Evolutionary conservation across 1,140 invertebrate genomes (phyloP).

Genomic region (Lutraria rhynchaena): DNA sequence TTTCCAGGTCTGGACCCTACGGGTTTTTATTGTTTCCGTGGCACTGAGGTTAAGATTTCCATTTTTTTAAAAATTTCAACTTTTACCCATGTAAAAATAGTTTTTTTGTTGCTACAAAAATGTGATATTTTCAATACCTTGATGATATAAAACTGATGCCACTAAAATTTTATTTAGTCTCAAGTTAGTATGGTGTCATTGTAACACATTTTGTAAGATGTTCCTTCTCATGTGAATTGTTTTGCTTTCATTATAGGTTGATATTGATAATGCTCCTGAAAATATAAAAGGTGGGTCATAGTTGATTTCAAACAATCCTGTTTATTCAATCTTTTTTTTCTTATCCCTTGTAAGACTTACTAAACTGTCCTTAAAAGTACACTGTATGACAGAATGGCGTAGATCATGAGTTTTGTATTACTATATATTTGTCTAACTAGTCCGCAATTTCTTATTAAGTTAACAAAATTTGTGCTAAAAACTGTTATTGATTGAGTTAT

Average conservation of each 20-base stretch:
- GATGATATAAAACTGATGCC: background rate
- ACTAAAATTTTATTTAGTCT: no score
- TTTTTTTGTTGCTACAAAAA: no score
- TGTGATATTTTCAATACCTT: no score
- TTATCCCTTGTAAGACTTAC: background rate
- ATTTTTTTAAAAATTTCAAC: no score
- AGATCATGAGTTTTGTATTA: background rate
- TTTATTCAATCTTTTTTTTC: background rate
- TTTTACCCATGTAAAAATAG: no score
- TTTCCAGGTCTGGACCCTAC: no score
- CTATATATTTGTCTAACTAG: background rate
- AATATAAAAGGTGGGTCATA: constrained; percentile 67
- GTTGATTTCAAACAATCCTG: background rate
- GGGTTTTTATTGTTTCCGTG: no score
- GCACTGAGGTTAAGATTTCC: no score
- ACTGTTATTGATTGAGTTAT: no score
- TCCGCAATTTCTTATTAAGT: background rate
- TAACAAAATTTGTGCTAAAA: background rate
- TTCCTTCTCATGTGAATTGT: no score
- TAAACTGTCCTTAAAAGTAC: constrained; percentile 1
- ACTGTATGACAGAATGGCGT: background rate
- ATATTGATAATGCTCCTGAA: constrained; percentile 69
- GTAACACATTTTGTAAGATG: no score
- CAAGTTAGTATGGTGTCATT: no score
- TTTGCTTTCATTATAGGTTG: constrained; percentile 71